A percentile compares a stretch with the other conserved stretches of the same genome.
Evolutionary conservation across 2,113 vertebrate species (phyloP).

Genomic region (Sterna hirundo): DNA sequence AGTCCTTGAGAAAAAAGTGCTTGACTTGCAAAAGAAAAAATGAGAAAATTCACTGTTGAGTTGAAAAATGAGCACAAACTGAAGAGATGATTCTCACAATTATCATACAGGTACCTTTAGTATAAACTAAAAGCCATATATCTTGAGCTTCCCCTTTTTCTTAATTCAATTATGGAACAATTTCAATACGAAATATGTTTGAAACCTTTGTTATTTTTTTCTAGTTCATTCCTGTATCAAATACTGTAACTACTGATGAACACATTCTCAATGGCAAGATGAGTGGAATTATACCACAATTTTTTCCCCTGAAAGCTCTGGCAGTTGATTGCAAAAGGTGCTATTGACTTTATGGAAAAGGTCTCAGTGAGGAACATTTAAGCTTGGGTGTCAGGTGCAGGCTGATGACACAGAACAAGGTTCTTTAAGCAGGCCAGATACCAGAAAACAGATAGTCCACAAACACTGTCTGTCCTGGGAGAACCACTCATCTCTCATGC

Average conservation of each 20-base stretch:
- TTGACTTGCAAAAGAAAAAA: not conserved
- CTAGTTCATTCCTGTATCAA: not conserved
- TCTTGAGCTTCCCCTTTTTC: not conserved
- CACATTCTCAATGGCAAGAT: not conserved
- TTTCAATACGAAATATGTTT: not conserved
- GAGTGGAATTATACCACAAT: rapidly evolving
- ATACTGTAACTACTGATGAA: not conserved
- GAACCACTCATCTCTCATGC: not conserved
- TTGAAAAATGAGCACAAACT: not conserved
- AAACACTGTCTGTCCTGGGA: not conserved
- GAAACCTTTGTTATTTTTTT: not conserved
- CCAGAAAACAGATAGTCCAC: rapidly evolving
- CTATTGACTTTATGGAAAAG: rapidly evolving
- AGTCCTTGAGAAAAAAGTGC: not conserved
- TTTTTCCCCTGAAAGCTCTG: not conserved
- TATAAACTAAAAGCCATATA: not conserved
- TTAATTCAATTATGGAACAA: not conserved
- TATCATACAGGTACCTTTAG: not conserved
- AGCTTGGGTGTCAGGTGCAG: not conserved
- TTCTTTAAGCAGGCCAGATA: not conserved
- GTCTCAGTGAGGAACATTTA: not conserved
- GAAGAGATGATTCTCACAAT: not conserved
- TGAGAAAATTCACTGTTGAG: not conserved
- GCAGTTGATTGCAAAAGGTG: not conserved
- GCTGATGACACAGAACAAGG: not conserved